Conservation (phyloP, 2,797 vertebrate species). For the Buphagus erythrorhynchus region DNA sequence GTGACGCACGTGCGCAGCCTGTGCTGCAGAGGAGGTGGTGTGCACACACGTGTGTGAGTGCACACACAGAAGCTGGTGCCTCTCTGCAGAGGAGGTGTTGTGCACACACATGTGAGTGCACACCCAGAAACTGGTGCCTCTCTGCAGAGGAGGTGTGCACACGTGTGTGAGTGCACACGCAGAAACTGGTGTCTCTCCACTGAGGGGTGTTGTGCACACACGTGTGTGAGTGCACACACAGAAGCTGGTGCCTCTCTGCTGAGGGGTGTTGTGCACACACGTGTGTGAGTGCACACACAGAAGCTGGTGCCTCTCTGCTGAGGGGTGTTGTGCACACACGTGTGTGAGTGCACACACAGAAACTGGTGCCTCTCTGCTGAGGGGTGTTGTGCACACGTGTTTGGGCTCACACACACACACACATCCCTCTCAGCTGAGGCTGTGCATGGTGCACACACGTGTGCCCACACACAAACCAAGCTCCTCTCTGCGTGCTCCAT, state of each 20-base stretch:
- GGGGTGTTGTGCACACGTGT: no score
- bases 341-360: neutral
- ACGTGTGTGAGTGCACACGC: neutral
- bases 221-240: neutral
- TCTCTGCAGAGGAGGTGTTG: neutral
- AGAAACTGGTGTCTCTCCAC: neutral
- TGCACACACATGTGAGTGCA: neutral
- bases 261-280: no score
- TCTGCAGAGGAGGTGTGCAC: neutral
- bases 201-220: no score
- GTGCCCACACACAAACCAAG: accelerated
- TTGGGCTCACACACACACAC: neutral
- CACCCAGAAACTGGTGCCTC: accelerated
- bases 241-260: neutral
- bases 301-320: accelerated
- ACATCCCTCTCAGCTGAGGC: neutral
- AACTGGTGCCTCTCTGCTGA: neutral
- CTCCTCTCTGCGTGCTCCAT: neutral
- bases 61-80: accelerated
- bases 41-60: neutral
- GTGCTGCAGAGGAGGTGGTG: accelerated
- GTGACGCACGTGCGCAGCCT: accelerated
- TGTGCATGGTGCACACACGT: accelerated
- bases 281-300: neutral
- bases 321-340: neutral